A percentile compares a stretch with the other conserved stretches of the same genome.
phyloP scores from a whole-genome alignment of 2,888 invertebrate species.

The Sinopyrophorus schimmeli region DNA sequence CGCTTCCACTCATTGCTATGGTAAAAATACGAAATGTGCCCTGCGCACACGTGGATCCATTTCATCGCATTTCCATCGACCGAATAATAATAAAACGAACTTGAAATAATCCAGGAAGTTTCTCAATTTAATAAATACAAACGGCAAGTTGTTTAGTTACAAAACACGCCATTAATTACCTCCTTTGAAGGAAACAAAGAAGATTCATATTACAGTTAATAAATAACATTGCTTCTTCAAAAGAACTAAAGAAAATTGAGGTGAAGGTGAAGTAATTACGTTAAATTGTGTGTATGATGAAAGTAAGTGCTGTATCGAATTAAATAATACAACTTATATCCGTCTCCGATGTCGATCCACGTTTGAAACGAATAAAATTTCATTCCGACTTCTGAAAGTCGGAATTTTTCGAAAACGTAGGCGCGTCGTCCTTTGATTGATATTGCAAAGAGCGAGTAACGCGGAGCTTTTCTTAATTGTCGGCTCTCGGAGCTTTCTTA shows the following conservation, averaged over 20 bases:
- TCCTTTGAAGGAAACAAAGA: constrained; percentile 21
- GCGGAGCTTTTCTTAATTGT: constrained; percentile 42
- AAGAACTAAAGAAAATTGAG: constrained; percentile 41
- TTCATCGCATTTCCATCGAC: too few species aligned
- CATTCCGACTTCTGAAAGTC: too few species aligned
- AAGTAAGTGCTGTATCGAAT: constrained; percentile 46
- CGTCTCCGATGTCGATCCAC: constrained; percentile 33
- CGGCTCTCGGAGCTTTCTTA: constrained; percentile 44
- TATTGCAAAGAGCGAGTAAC: constrained; percentile 6
- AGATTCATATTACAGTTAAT: constrained; percentile 18
- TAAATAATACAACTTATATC: constrained; percentile 41
- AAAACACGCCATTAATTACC: constrained; percentile 15
- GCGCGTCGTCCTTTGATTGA: constrained; percentile 7
- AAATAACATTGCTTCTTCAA: constrained; percentile 19
- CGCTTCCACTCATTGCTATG: too few species aligned
- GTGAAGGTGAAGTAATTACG: constrained; percentile 48
- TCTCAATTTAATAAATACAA: constrained; percentile 7
- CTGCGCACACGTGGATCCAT: too few species aligned
- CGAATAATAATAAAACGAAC: constrained; percentile 2
- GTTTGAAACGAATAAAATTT: too few species aligned
- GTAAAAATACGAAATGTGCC: too few species aligned
- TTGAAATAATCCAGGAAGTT: constrained; percentile 10
- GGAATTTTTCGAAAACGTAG: not conserved
- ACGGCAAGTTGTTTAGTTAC: constrained; percentile 5
- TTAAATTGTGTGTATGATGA: constrained; percentile 46